Evolutionary conservation across 1,140 invertebrate genomes (phyloP).

Genomic region (Gonioctena quinquepunctata): DNA sequence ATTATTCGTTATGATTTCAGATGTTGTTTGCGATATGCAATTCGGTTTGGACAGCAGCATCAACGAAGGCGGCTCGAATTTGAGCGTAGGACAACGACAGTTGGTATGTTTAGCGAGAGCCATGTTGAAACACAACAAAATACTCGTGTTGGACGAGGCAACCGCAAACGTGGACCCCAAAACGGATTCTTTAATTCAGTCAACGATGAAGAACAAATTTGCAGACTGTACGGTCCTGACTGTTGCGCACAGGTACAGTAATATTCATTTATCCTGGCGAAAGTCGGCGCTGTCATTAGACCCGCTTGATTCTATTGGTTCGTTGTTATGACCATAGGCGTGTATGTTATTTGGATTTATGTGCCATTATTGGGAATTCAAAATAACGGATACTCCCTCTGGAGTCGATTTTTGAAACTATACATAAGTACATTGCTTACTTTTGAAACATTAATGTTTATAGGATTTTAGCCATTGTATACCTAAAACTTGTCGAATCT

Average conservation of each 20-base stretch:
- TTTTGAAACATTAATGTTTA: no score
- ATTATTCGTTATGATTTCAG: neutral
- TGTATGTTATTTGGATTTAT: no score
- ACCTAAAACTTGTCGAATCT: no score
- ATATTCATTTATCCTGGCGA: no score
- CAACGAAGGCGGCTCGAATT: slow-evolving; percentile 66
- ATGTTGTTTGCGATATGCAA: slow-evolving; percentile 51
- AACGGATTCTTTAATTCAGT: slow-evolving; percentile 69
- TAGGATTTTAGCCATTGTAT: no score
- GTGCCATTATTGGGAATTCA: no score
- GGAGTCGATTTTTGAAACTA: no score
- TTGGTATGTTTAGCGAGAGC: slow-evolving; percentile 77
- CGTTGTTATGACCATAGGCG: no score
- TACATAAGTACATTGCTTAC: no score
- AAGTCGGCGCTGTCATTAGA: no score
- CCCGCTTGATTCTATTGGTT: no score
- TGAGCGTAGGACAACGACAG: slow-evolving; percentile 75
- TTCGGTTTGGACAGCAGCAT: slow-evolving; percentile 57
- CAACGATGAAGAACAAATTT: slow-evolving; percentile 65
- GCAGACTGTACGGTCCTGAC: slow-evolving; percentile 67
- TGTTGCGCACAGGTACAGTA: slow-evolving; percentile 61
- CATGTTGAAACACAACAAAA: slow-evolving; percentile 67
- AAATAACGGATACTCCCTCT: no score
- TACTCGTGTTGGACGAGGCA: slow-evolving; percentile 74
- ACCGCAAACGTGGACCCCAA: slow-evolving; percentile 72